Conservation (phyloP, 2,113 vertebrate species). For the Hippopotamus amphibius region DNA sequence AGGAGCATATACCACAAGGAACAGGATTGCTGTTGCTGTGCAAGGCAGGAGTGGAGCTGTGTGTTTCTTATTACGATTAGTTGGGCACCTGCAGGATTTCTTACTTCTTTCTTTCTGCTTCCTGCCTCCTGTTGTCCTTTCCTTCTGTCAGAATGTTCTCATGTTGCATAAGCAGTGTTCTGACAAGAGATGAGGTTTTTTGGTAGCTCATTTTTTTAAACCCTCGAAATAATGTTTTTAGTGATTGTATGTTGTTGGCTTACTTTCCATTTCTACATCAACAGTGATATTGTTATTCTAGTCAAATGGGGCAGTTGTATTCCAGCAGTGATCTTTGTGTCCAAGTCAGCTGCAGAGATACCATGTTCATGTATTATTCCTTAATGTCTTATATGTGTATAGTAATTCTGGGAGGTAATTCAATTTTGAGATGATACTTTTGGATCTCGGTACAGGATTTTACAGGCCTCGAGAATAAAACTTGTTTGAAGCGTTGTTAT, state of each 20-base stretch:
- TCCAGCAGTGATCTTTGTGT: constrained; percentile 37
- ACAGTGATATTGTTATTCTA: constrained; percentile 55
- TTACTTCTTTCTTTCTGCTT: constrained; percentile 52
- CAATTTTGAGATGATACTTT: constrained; percentile 31
- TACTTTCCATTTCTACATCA: constrained; percentile 64
- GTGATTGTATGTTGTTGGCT: constrained; percentile 67
- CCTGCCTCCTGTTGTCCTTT: constrained; percentile 61
- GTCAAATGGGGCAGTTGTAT: neutral
- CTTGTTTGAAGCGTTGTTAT: neutral
- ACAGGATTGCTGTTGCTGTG: constrained; percentile 61
- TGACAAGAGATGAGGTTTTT: constrained; percentile 54
- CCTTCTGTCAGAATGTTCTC: constrained; percentile 66
- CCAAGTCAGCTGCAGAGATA: constrained; percentile 30
- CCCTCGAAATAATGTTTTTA: constrained; percentile 26
- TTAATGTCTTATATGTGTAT: neutral
- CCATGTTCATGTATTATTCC: neutral
- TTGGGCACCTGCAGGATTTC: constrained; percentile 72
- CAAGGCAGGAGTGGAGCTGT: constrained; percentile 54
- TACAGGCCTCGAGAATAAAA: neutral
- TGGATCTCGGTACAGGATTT: neutral
- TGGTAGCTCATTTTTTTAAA: constrained; percentile 30
- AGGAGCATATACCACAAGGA: constrained; percentile 26
- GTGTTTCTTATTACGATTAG: neutral
- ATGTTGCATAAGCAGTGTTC: constrained; percentile 55
- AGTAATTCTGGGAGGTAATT: constrained; percentile 1